These are phyloP conservation scores for Sitophilus oryzae DNA, from an alignment of 1,140 invertebrate species.

Conservation along the genomic window DNA sequence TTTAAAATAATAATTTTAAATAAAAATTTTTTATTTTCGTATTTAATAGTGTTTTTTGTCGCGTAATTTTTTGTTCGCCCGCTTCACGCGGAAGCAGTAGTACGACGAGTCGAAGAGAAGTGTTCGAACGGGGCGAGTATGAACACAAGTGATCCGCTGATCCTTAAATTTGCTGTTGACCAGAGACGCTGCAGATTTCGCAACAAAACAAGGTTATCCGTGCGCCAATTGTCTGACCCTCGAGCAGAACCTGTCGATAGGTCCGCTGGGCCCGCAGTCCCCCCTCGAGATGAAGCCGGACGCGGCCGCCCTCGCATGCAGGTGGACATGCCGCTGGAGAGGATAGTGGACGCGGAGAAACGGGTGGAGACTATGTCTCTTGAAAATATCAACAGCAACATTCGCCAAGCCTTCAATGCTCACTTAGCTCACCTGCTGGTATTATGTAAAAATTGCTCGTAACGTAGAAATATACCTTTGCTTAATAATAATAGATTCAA, in stretches of 20 bases:
- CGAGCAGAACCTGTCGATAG: constrained; percentile 63
- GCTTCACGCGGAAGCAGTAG: too few species aligned
- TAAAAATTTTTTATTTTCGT: too few species aligned
- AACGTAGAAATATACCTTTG: constrained; percentile 31
- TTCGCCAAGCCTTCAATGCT: too few species aligned
- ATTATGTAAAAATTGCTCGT: constrained; percentile 52
- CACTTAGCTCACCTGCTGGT: constrained; percentile 95
- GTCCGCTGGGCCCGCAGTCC: constrained; percentile 70
- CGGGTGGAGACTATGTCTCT: constrained; percentile 52
- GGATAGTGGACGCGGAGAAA: constrained; percentile 77
- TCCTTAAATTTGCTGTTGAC: too few species aligned
- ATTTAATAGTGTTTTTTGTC: too few species aligned
- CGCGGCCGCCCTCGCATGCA: constrained; percentile 58
- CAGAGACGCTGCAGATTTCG: too few species aligned
- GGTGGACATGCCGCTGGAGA: constrained; percentile 75
- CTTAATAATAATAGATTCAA: constrained; percentile 31
- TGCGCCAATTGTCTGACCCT: constrained; percentile 47
- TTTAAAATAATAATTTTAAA: too few species aligned
- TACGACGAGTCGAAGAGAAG: too few species aligned
- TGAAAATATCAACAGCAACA: constrained; percentile 54
- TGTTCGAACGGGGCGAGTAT: too few species aligned
- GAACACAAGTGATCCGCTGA: too few species aligned
- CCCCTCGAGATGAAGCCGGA: constrained; percentile 82
- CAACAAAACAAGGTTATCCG: constrained; percentile 25
- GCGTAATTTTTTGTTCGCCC: too few species aligned